Percentiles rank a stretch among this genome's conserved stretches.
Conservation (phyloP, 2,888 invertebrate species). For the Trachelus troglodyta region DNA sequence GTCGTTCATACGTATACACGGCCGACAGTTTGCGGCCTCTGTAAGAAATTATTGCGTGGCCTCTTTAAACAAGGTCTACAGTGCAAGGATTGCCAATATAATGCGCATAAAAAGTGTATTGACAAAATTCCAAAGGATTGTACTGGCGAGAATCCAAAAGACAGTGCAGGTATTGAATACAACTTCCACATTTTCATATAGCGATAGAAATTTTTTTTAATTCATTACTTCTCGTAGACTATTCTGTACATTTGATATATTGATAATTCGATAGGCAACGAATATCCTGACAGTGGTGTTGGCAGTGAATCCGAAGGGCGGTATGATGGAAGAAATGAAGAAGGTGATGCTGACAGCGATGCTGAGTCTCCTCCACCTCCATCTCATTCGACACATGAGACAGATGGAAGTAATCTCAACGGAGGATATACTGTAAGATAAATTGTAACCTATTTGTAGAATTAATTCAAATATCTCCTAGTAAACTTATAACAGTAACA, state of each 20-base stretch:
- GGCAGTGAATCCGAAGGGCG: constrained; percentile 69
- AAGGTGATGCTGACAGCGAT: constrained; percentile 73
- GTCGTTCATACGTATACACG: constrained; percentile 96
- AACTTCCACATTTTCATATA: constrained; percentile 9
- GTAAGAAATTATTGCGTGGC: constrained; percentile 94
- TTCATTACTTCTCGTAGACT: constrained; percentile 6
- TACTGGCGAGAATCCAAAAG: constrained; percentile 79
- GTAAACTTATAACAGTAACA: too few species aligned
- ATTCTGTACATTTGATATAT: neutral
- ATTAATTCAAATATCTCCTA: neutral
- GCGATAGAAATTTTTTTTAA: constrained; percentile 31
- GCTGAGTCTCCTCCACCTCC: constrained; percentile 61
- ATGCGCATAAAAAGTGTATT: constrained; percentile 94
- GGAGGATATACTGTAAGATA: constrained; percentile 53
- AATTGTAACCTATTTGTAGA: neutral
- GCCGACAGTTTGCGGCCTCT: constrained; percentile 96
- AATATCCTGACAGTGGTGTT: constrained; percentile 70
- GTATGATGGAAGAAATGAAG: constrained; percentile 67
- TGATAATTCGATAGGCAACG: constrained; percentile 55
- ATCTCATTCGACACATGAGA: constrained; percentile 46
- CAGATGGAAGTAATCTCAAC: constrained; percentile 66
- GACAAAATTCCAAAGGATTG: constrained; percentile 92
- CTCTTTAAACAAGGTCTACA: constrained; percentile 97
- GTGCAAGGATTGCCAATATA: constrained; percentile 97
- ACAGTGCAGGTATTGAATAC: constrained; percentile 64